Evolutionary conservation across 2,888 invertebrate genomes (phyloP), one percentile per base, ranked within the genome.

Genomic region (Drosophila mettleri): DNA sequence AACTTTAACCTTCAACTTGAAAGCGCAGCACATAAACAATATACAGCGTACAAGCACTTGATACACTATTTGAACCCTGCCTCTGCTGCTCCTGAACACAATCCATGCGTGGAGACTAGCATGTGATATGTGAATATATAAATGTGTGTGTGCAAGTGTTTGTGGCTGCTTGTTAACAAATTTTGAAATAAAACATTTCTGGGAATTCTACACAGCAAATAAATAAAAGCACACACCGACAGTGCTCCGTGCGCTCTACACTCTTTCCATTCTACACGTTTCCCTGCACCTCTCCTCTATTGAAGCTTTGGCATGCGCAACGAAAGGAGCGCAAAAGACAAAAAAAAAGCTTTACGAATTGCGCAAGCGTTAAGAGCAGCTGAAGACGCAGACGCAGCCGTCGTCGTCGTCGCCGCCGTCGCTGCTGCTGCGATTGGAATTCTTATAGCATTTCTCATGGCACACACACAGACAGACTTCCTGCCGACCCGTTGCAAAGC

Each of bases 1-100:
- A 84, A 86, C 79, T 86, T 79, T 85, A 83, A 87, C 87, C 83
- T 84, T 84, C 82, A 87, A 87, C 77, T 79, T 82, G 80, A 85
- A 68, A 69, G 65, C 58, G 67, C 66, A 51, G 65, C 60, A 65
- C 27, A 66, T 10, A 62, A 61, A 65, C 49, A 51, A 65, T 27
- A 66, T 9, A 63, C n/a, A 61, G 59, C 45, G 53, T 27, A 62
- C 68, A 85, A 87, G 69, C 83, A 87, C 87, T 83, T 87, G 86
- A 83, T 87, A 85, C 86, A 86, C 84, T 80, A 45, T 80, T 71
- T 69, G 55, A 55, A 14, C 57, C 51, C 55, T 52, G 52, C 38
- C 38, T n/a, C 53, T 14, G 18, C 51, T 24, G 12, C 33, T 41
- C 29, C 45, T 36, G 60, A 34, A n/a, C 36, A 46, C 45, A 20